Evolutionary conservation across 2,888 invertebrate species (phyloP), one percentile per base, ranked within the genome.

Genomic region (Mesoligia furuncula): DNA sequence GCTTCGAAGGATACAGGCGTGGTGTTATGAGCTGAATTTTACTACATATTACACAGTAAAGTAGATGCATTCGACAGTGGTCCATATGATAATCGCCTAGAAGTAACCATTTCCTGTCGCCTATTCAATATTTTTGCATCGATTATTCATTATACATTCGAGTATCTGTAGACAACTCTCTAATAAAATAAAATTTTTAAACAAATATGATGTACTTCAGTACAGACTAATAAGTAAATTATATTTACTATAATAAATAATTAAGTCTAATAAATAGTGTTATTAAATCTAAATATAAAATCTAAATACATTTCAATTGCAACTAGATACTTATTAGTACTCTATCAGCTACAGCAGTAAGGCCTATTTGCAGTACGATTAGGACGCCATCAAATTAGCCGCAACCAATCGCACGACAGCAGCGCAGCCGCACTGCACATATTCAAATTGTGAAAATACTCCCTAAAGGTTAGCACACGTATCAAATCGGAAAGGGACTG

Each of bases 161-260:
- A 73, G 0, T 31, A 27, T 17, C 11, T 42, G 2, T 42, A 42
- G 24, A 42, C 20, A 24, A 57, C 4, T 36, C n/a, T 57, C 15
- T 45, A 77, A 57, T 48, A 59, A 0, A 15, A n/a, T 73, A 59
- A 57, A 8, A n/a, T n/a, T 73, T 13, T 51, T 45, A 31, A 54
- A 64, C 54, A 65, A 59, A 79, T 45, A 48, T n/a, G 0, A 77
- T 61, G 42, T 78, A 67, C 59, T 15, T 36, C 31, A 61, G 31
- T 42, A 68, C 48, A 61, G 17, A 42, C 59, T 54, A 45, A 48
- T 20, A 39, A 1, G 31, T n/a, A 67, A 24, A 61, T n/a, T 20
- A 27, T 51, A 64, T 79, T 48, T 36, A 11, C 6, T 77, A 79
- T 13, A 70, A 62, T 79, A 62, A 77, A 62, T 77, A 69, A 61